These are phyloP conservation scores for Pollicipes pollicipes DNA, from an alignment of 1,140 invertebrate species.

Conservation along the genomic window DNA sequence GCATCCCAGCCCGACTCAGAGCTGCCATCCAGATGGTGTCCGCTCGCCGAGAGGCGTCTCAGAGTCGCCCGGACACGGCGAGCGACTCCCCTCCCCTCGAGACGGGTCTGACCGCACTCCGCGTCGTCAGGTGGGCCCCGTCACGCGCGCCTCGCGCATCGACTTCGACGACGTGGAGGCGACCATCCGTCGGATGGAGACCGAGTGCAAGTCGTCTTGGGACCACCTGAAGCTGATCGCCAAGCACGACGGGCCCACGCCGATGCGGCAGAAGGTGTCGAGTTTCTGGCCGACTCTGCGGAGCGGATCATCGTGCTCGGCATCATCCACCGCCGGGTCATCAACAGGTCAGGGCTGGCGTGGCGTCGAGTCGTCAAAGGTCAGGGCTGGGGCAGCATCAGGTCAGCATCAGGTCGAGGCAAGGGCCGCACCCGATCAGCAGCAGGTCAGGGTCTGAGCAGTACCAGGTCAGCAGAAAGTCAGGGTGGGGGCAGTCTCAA, in stretches of 20 bases:
- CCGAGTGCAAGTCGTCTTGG: constrained; percentile 93
- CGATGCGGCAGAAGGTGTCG: constrained; percentile 49
- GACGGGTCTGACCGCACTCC: no score
- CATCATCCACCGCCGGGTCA: constrained; percentile 72
- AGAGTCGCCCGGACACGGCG: no score
- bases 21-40: no score
- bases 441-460: no score
- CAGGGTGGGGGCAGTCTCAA: no score
- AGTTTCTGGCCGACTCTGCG: constrained; percentile 89
- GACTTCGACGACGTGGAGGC: constrained; percentile 75
- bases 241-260: constrained; percentile 77
- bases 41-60: no score
- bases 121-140: constrained; percentile 52
- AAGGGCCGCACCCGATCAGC: no score
- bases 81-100: no score
- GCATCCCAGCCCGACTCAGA: no score
- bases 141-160: constrained; percentile 79
- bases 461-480: no score
- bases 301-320: constrained; percentile 88
- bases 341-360: constrained; percentile 53
- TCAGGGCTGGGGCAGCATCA: not conserved
- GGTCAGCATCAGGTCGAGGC: no score
- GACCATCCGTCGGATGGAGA: constrained; percentile 74
- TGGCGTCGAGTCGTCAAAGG: constrained; percentile 18
- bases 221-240: constrained; percentile 89